Conservation (phyloP, 2,888 invertebrate genomes). For the Siphonodentalium dalli region DNA sequence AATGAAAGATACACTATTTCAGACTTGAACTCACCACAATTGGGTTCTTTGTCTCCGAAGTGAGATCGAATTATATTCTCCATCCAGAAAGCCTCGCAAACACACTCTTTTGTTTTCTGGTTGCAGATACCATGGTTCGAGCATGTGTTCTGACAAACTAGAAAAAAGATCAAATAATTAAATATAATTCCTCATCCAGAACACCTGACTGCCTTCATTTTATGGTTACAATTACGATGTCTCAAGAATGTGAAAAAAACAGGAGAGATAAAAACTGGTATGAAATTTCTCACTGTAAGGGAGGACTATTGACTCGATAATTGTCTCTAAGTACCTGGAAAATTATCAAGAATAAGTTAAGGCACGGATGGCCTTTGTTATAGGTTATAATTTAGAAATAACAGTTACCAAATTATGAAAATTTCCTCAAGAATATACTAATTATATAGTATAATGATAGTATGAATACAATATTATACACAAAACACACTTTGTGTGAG, state of each 20-base stretch:
- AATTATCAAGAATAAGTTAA: too few relatives aligned
- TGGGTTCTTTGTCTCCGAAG: conserved; percentile 75
- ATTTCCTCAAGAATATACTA: too few relatives aligned
- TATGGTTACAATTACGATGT: not conserved
- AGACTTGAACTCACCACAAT: conserved; percentile 74
- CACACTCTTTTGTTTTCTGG: conserved; percentile 80
- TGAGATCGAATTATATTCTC: conserved; percentile 77
- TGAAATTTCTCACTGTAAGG: not conserved
- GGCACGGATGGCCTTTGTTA: too few relatives aligned
- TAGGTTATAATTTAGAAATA: too few relatives aligned
- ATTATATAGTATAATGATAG: too few relatives aligned
- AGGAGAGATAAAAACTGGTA: too few relatives aligned
- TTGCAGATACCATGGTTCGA: conserved; percentile 89
- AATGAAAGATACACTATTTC: too few relatives aligned
- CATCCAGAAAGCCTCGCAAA: conserved; percentile 98
- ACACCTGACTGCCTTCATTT: not conserved
- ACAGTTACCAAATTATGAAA: too few relatives aligned
- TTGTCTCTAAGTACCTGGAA: not conserved
- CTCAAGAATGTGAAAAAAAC: not conserved
- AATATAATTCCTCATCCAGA: not conserved
- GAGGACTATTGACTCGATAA: not conserved
- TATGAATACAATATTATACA: too few relatives aligned
- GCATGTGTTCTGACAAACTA: conserved; percentile 89
- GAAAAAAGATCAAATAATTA: conserved; percentile 24
- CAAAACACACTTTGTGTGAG: too few relatives aligned